Conservation (phyloP, 2,888 invertebrate genomes). For the Kuschelorhynchus macadamiae region DNA sequence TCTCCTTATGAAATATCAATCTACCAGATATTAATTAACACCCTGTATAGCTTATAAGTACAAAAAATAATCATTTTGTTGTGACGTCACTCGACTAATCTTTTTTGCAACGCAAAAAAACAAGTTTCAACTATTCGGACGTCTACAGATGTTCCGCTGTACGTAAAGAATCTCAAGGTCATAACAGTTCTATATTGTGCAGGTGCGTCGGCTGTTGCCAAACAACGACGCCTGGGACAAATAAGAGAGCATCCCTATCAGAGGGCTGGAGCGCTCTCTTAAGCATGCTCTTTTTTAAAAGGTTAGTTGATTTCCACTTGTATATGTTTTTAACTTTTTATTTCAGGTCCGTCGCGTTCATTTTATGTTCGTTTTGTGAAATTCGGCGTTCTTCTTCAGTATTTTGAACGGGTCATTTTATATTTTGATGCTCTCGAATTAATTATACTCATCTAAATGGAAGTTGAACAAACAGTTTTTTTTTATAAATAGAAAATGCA, state of each 20-base stretch:
- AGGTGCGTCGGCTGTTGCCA: conserved; percentile 86
- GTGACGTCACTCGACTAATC: not conserved
- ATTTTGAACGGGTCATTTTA: conserved; percentile 21
- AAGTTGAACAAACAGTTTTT: too few species aligned
- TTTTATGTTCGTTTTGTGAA: conserved; percentile 14
- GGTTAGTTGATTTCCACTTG: conserved; percentile 65
- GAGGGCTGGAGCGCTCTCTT: conserved; percentile 90
- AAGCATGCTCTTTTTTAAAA: conserved; percentile 60
- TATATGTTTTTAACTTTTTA: conserved; percentile 21
- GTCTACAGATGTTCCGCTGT: conserved; percentile 11
- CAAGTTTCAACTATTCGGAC: conserved; percentile 23
- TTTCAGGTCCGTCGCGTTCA: not conserved
- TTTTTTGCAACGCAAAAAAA: conserved; percentile 9
- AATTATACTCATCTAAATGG: too few species aligned
- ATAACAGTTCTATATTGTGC: conserved; percentile 60
- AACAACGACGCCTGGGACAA: conserved; percentile 87
- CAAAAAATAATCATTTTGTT: not conserved
- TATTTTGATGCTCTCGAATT: conserved; percentile 1
- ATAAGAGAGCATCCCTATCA: conserved; percentile 98
- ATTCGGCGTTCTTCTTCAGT: conserved; percentile 22
- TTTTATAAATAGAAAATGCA: too few species aligned
- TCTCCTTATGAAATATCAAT: too few species aligned
- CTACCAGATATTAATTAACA: too few species aligned
- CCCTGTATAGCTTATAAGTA: too few species aligned
- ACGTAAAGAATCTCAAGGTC: conserved; percentile 22